Evolutionary conservation across 1,140 invertebrate species (phyloP).

Genomic region (Drosophila repleta): DNA sequence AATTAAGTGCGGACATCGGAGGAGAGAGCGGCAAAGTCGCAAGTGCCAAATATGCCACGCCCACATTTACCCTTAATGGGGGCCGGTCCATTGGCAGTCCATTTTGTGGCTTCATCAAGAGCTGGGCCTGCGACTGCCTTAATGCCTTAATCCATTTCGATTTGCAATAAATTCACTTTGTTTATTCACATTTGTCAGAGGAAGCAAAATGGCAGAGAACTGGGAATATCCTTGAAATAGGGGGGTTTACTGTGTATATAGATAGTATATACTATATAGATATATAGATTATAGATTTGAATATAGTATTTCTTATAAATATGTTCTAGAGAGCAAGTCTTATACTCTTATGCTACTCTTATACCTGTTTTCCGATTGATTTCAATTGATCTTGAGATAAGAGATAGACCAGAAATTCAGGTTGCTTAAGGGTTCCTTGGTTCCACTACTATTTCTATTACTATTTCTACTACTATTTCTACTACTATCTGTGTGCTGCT

Average conservation of each 20-base stretch:
- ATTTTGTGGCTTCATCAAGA: not conserved
- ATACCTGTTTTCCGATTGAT: too few relatives aligned
- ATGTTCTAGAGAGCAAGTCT: too few relatives aligned
- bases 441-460: not conserved
- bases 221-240: not conserved
- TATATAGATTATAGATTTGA: too few relatives aligned
- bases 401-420: too few relatives aligned
- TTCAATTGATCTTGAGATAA: too few relatives aligned
- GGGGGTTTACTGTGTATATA: not conserved
- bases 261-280: too few relatives aligned
- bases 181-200: constrained; percentile 61
- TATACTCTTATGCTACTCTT: too few relatives aligned
- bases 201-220: not conserved
- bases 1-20: constrained; percentile 66
- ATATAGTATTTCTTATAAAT: too few relatives aligned
- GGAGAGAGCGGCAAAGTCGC: not conserved
- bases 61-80: not conserved
- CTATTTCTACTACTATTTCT: too few relatives aligned
- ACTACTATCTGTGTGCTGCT: too few relatives aligned
- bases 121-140: constrained; percentile 21
- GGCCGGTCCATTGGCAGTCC: not conserved
- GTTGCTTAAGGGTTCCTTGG: too few relatives aligned
- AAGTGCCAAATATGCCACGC: constrained; percentile 26
- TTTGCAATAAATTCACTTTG: constrained; percentile 75
- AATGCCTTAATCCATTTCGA: constrained; percentile 72